Evolutionary conservation across 2,888 invertebrate genomes (phyloP), one percentile per base, ranked within the genome.

Genomic region (Chaetoderma sp.): DNA sequence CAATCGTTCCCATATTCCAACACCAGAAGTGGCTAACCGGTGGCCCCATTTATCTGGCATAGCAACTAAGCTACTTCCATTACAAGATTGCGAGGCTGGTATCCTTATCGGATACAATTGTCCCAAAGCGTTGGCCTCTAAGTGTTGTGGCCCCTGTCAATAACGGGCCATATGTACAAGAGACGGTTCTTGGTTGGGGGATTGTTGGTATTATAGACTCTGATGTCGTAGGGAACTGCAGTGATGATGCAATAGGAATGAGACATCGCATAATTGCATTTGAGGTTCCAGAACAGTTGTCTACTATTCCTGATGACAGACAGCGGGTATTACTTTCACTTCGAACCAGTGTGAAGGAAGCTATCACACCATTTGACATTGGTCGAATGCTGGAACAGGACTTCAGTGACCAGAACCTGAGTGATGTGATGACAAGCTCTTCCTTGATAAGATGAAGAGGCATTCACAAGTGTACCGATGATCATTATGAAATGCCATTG

Each of bases 81-180:
- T 62, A 25, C 23, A 50, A 23, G 49, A 70, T 6, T 70, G 65
- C 44, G 70, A 71, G 16, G 60, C 71, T 32, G 72, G 65, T 10
- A 50, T 74, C 1, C 32, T 76, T 23, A 69, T 76, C 8, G 74
- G 73, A 0, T 72, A 72, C 36, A 71, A 72, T 55, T 76, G 73
- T 52, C 47, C 72, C 23, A 32, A 47, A 16, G 76, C 56, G 68
- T 16, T 68, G 62, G 0, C 72, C 70, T 8, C 49, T 32, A 44
- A 60, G 58, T 28, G 36, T 60, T 0, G 5, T 71, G 5, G 23
- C 10, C 2, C 69, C 67, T 2, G 8, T 42, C 3, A 55, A 47
- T 0, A 65, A 56, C n/a, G 47, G 71, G 33, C 73, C 71, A n/a
- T 67, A 66, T 44, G 71, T 56, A n/a, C 49, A 67, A 0, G 33